Evolutionary conservation across 1,140 invertebrate species (phyloP), one percentile per base, ranked within the genome.

Genomic region (Probaryconus sp.): DNA sequence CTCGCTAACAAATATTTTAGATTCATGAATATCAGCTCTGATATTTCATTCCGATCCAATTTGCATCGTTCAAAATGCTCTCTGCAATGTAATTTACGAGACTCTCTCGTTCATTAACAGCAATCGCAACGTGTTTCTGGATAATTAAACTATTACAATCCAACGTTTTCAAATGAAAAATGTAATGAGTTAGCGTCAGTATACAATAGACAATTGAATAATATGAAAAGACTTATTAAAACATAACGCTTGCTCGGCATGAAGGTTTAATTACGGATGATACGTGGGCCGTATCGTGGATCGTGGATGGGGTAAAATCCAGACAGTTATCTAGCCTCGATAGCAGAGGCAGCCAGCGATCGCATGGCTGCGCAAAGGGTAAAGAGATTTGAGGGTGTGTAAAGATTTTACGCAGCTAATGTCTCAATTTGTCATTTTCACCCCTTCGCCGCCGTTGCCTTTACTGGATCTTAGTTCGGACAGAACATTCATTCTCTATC

Each of bases 391-490:
- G 21, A 21, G 42, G 17, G 24, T 7, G 58, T 56, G 45, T 61
- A 48, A 78, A 61, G 74, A 70, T 71, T 76, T 65, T 65, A 71
- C 58, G 47, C 58, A 24, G 65, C 67, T 74, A 79, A 79, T 79
- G 70, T 79, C 65, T 77, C 74, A 74, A 79, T 79, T 79, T 79
- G 74, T 79, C 71, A 79, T 79, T 75, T 76, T 77, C 75, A 71
- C 75, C 58, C 75, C 64, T 75, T 70, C 26, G 13, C n/a, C n/a
- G n/a, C n/a, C 30, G 18, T 51, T 24, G 10, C 42, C 43, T 33
- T 24, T 14, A 43, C 48, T 30, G 38, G 47, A 67, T 75, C 50
- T 69, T 68, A 64, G 20, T 53, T 61, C 24, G 60, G 65, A 61
- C 45, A 18, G 61, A 63, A 68, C 73, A 79, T 79, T 68, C 63